Evolutionary conservation across 2,888 invertebrate genomes (phyloP).

Genomic region (Aphodius granarius): DNA sequence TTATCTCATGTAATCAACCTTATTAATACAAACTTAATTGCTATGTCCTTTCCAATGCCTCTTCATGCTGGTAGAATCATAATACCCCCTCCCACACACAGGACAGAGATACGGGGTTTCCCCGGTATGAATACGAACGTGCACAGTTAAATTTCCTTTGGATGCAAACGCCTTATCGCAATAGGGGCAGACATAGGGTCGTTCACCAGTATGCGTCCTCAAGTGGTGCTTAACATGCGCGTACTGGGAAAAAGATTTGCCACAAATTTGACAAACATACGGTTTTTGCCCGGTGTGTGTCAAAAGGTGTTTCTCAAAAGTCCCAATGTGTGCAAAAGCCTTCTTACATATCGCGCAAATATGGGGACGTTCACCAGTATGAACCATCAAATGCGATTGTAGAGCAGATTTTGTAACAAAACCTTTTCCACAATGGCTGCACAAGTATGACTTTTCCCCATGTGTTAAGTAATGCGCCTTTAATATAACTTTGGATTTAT

Average conservation of each 20-base stretch:
- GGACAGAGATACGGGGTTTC: constrained; percentile 34
- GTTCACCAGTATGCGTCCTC: constrained; percentile 30
- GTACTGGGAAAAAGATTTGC: constrained; percentile 26
- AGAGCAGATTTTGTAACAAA: constrained; percentile 24
- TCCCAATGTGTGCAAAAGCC: constrained; percentile 42
- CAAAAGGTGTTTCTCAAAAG: constrained; percentile 43
- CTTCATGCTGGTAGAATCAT: constrained; percentile 35
- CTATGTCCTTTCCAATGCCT: constrained; percentile 32
- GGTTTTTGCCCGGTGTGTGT: constrained; percentile 46
- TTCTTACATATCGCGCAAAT: constrained; percentile 44
- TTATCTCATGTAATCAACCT: too few species aligned
- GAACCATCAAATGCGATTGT: constrained; percentile 33
- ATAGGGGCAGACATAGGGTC: constrained; percentile 27
- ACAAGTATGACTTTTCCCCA: constrained; percentile 27
- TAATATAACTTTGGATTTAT: constrained; percentile 29
- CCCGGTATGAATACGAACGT: constrained; percentile 34
- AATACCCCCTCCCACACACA: constrained; percentile 33
- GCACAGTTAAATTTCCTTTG: constrained; percentile 34
- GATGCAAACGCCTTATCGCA: constrained; percentile 31
- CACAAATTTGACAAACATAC: constrained; percentile 30
- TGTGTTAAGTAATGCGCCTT: constrained; percentile 27
- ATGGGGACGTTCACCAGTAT: constrained; percentile 44
- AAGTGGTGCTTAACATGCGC: constrained; percentile 30
- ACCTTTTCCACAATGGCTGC: constrained; percentile 31
- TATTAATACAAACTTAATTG: neutral